These are phyloP conservation scores for Pelecanoides urinatrix DNA, from an alignment of 2,113 vertebrate genomes.

Conservation along the genomic window DNA sequence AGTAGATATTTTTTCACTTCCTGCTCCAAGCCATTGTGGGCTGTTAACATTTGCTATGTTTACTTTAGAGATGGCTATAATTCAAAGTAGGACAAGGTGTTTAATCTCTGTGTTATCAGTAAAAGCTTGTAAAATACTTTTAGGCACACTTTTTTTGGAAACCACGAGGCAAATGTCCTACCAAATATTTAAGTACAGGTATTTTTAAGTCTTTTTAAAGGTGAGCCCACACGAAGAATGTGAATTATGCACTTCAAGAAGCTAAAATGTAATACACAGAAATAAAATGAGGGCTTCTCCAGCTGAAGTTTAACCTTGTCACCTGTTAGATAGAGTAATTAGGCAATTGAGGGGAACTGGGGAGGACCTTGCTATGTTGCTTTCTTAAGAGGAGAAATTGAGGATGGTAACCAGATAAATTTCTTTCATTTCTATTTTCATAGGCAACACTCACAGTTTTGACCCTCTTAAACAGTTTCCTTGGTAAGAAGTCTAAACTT, in stretches of 20 bases:
- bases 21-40: background rate
- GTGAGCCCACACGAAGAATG: background rate
- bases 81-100: background rate
- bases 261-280: background rate
- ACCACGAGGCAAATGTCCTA: background rate
- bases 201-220: background rate
- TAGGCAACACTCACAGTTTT: background rate
- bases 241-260: background rate
- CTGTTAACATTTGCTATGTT: background rate
- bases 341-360: background rate
- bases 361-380: background rate
- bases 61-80: background rate
- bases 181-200: background rate
- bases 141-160: background rate
- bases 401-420: background rate
- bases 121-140: constrained; percentile 2
- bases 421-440: background rate
- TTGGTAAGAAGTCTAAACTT: background rate
- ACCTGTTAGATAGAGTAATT: background rate
- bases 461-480: background rate
- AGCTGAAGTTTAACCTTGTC: background rate
- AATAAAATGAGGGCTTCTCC: background rate
- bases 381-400: background rate
- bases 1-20: background rate
- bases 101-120: background rate